Conservation (phyloP, 2,888 invertebrate genomes). For the Crematogaster levior region DNA sequence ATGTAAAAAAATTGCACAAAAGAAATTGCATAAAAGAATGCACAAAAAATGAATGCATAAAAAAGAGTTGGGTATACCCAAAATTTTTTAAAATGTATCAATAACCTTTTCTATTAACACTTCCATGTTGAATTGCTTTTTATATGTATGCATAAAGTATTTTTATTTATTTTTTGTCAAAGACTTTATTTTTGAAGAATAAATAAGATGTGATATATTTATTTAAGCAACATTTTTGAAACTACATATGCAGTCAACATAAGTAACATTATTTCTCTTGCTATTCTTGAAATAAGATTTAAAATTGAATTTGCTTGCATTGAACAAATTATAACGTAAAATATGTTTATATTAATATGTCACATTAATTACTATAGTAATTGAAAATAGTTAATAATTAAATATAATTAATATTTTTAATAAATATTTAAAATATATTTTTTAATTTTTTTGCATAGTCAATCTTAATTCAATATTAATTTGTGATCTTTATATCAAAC, state of each 20-base stretch:
- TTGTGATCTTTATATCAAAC: background rate
- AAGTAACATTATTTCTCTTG: background rate
- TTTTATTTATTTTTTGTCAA: background rate
- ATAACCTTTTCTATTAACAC: background rate
- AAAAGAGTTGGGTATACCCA: too few relatives aligned
- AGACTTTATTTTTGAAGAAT: background rate
- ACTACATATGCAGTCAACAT: background rate
- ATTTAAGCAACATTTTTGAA: background rate
- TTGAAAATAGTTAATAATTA: background rate
- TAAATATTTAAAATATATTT: background rate
- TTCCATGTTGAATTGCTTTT: background rate
- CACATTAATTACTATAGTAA: background rate
- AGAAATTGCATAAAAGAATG: too few relatives aligned
- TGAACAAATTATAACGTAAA: background rate
- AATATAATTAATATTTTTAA: background rate
- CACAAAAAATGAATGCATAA: too few relatives aligned
- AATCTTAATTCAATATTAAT: background rate
- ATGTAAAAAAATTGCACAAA: too few relatives aligned
- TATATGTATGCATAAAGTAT: background rate
- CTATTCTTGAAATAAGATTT: background rate
- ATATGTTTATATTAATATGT: background rate
- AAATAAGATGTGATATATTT: background rate
- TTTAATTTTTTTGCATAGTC: background rate
- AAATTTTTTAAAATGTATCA: conserved; percentile 8
- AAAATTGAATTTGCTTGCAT: background rate